Evolutionary conservation across 2,888 invertebrate species (phyloP).

Genomic region (Parelbella ahira): DNA sequence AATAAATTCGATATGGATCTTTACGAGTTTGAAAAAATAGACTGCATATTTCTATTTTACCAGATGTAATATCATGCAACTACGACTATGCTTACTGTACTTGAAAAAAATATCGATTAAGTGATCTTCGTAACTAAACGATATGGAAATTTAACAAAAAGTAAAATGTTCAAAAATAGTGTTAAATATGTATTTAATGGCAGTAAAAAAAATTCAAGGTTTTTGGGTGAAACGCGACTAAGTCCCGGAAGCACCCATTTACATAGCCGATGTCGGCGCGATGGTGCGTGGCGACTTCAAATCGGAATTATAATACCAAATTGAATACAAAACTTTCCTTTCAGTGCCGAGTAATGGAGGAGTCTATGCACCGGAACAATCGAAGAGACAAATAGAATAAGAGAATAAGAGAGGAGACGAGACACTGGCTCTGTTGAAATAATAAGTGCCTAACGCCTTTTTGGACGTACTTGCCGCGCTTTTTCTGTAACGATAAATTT

Average conservation of each 20-base stretch:
- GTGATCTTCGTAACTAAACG: background rate
- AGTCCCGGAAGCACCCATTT: constrained; percentile 77
- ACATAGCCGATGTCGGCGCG: constrained; percentile 79
- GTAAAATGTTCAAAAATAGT: constrained; percentile 14
- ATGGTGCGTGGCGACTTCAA: constrained; percentile 81
- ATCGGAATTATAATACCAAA: constrained; percentile 82
- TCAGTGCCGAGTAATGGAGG: constrained; percentile 80
- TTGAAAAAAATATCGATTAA: too few relatives aligned
- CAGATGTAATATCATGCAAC: too few relatives aligned
- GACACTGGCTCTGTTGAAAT: constrained; percentile 74
- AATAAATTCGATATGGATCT: constrained; percentile 32
- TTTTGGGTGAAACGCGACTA: constrained; percentile 69
- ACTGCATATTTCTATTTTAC: too few relatives aligned
- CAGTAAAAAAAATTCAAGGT: constrained; percentile 44
- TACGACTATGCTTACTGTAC: too few relatives aligned
- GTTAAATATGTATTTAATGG: constrained; percentile 11
- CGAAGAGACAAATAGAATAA: constrained; percentile 79
- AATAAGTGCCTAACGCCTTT: constrained; percentile 78
- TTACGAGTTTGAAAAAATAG: constrained; percentile 26
- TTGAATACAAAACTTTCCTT: constrained; percentile 82
- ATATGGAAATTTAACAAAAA: constrained; percentile 2
- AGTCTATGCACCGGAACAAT: constrained; percentile 80
- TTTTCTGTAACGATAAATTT: constrained; percentile 75
- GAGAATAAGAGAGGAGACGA: constrained; percentile 70
- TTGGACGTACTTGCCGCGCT: constrained; percentile 64